These are phyloP conservation scores for Dinocampus coccinellae DNA, from an alignment of 2,888 invertebrate species.

Conservation along the genomic window DNA sequence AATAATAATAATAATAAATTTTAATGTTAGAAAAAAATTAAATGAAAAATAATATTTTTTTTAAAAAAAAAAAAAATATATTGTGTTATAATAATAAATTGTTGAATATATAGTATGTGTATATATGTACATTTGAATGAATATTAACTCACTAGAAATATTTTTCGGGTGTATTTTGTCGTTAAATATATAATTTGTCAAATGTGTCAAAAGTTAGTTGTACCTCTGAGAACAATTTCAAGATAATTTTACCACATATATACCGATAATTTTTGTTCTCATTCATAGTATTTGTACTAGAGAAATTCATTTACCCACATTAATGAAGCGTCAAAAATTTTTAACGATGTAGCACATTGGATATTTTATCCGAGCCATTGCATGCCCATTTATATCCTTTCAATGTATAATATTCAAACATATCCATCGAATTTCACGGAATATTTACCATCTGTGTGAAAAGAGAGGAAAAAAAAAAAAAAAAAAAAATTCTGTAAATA, in stretches of 20 bases:
- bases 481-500: no score
- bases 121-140: not conserved
- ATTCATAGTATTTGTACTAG: no score
- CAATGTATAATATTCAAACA: constrained; percentile 41
- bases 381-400: constrained; percentile 41
- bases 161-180: not conserved
- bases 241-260: not conserved
- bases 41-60: not conserved
- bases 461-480: no score
- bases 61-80: no score
- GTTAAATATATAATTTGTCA: constrained; percentile 62
- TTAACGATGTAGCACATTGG: constrained; percentile 63
- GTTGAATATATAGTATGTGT: not conserved
- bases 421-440: constrained; percentile 46
- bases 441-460: constrained; percentile 30
- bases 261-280: no score
- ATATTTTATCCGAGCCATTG: constrained; percentile 65
- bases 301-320: constrained; percentile 40
- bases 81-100: not conserved
- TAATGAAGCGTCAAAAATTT: constrained; percentile 67
- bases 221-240: not conserved
- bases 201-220: constrained; percentile 60
- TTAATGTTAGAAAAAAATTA: not conserved
- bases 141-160: not conserved
- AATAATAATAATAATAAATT: constrained; percentile 33